Percentiles rank a stretch among this genome's conserved stretches.
phyloP scores from a whole-genome alignment of 2,888 invertebrate species.

The Aleiodes alternator region DNA sequence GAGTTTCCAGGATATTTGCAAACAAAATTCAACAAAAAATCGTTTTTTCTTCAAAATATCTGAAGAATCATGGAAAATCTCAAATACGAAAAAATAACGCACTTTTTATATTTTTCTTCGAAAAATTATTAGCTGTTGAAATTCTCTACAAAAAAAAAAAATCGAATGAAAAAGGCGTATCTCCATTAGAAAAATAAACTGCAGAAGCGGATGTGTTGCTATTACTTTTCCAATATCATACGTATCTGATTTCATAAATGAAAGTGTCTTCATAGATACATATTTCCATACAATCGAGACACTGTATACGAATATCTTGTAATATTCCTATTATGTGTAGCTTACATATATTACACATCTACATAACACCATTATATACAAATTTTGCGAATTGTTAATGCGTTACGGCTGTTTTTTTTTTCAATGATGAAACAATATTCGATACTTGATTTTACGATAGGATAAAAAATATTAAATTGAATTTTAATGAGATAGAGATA shows the following conservation, averaged over 20 bases:
- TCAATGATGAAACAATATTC: slow-evolving; percentile 64
- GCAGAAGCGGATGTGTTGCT: slow-evolving; percentile 71
- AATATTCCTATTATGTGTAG: slow-evolving; percentile 70
- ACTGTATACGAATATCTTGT: slow-evolving; percentile 71
- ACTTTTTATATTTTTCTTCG: too few relatives aligned
- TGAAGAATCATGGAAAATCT: too few relatives aligned
- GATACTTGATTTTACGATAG: slow-evolving; percentile 13
- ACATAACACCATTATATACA: slow-evolving; percentile 74
- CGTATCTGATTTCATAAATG: slow-evolving; percentile 74
- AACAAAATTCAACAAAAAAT: too few relatives aligned
- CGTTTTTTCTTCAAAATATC: too few relatives aligned
- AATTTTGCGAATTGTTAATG: slow-evolving; percentile 70
- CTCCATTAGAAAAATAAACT: slow-evolving; percentile 60
- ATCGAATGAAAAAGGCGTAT: too few relatives aligned
- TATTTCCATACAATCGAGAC: slow-evolving; percentile 74
- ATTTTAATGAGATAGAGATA: neutral
- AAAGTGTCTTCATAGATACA: slow-evolving; percentile 75
- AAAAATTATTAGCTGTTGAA: too few relatives aligned
- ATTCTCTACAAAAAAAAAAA: neutral
- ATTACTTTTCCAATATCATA: slow-evolving; percentile 72
- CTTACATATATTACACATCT: slow-evolving; percentile 67
- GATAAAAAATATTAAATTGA: slow-evolving; percentile 2
- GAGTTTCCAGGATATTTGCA: too few relatives aligned
- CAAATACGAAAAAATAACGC: too few relatives aligned
- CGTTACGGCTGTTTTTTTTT: slow-evolving; percentile 67